phyloP scores from a whole-genome alignment of 2,113 vertebrate genomes.

The Cranoglanis bouderius region DNA sequence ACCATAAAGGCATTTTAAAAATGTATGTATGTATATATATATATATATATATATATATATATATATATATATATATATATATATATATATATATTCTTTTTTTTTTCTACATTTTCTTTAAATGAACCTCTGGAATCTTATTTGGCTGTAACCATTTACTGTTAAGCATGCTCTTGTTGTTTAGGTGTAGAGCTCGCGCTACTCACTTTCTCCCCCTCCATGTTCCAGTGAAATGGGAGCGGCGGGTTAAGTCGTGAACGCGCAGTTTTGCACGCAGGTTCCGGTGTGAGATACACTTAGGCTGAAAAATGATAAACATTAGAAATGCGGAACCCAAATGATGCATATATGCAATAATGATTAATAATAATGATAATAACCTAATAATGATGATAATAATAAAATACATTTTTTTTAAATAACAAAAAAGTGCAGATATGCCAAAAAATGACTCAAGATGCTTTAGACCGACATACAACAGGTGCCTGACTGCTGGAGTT shows the following conservation, averaged over 20 bases:
- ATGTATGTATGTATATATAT: no score
- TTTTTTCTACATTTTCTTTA: no score
- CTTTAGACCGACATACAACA: not conserved
- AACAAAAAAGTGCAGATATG: not conserved
- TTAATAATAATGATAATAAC: not conserved
- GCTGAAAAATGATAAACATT: not conserved
- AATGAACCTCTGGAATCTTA: not conserved
- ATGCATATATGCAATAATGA: not conserved
- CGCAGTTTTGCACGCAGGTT: constrained; percentile 14
- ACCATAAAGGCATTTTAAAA: not conserved
- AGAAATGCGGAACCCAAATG: not conserved
- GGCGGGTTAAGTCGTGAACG: constrained; percentile 8
- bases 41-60: no score
- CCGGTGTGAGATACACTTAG: not conserved
- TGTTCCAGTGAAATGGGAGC: constrained; percentile 13
- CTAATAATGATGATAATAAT: not conserved
- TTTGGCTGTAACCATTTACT: not conserved
- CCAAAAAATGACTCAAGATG: not conserved
- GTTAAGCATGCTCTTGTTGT: not conserved
- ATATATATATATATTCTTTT: no score
- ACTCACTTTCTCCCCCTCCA: constrained; percentile 29
- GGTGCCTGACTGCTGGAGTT: not conserved
- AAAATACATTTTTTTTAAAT: not conserved
- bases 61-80: no score
- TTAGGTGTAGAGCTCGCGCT: not conserved